Conservation (phyloP, 2,888 invertebrate species). For the Schizaphis graminum region DNA sequence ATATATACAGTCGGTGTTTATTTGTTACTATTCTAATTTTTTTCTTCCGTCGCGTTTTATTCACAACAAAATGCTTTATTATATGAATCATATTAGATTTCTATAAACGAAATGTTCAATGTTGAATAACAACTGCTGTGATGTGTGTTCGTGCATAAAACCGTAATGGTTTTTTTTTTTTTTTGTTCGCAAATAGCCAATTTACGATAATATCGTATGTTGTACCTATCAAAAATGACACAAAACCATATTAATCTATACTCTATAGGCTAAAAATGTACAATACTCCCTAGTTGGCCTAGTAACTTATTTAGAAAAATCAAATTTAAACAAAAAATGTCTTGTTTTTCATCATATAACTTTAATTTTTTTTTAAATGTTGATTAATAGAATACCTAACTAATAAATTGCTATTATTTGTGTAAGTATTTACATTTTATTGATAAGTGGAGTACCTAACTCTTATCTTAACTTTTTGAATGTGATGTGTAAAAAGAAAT, state of each 20-base stretch:
- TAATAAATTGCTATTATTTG: not conserved
- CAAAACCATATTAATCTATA: not conserved
- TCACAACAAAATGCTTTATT: slow-evolving; percentile 12
- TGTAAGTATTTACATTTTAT: not conserved
- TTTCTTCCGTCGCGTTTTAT: not conserved
- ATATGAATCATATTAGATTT: not conserved
- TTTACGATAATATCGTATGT: not conserved
- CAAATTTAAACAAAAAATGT: not conserved
- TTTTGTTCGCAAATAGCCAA: not conserved
- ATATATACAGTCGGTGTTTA: slow-evolving; percentile 1
- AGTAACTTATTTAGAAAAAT: not conserved
- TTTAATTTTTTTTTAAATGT: not conserved
- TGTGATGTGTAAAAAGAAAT: no score
- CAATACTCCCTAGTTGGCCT: not conserved
- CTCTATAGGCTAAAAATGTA: not conserved
- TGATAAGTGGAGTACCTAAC: not conserved
- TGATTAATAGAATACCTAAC: not conserved
- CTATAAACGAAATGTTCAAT: not conserved
- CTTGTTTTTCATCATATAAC: not conserved
- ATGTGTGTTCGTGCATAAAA: not conserved
- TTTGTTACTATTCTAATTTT: slow-evolving; percentile 21
- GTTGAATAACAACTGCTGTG: not conserved
- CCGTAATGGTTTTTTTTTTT: not conserved
- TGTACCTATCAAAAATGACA: not conserved
- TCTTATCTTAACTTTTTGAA: not conserved